Conservation (phyloP, 2,797 vertebrate species). For the Sebastes matsubarae region DNA sequence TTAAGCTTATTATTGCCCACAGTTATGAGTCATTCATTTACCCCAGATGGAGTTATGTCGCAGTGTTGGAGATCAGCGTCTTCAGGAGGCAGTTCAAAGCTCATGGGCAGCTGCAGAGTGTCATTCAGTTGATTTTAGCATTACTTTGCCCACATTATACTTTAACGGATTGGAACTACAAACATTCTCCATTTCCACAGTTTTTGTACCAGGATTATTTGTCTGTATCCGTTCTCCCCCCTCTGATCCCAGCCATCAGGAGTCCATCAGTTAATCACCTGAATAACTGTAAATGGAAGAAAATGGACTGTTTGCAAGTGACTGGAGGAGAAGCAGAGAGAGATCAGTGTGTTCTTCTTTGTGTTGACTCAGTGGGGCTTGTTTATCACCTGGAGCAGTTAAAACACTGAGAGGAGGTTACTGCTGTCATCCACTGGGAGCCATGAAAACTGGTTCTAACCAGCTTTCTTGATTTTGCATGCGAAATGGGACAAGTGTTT, state of each 20-base stretch:
- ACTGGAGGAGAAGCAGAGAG: background rate
- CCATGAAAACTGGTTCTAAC: conserved; percentile 39
- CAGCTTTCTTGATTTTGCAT: conserved; percentile 1
- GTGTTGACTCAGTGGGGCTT: conserved; percentile 3
- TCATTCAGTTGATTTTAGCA: background rate
- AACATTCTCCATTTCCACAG: background rate
- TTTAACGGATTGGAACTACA: background rate
- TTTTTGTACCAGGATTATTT: background rate
- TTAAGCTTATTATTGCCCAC: conserved; percentile 25
- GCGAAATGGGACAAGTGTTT: background rate
- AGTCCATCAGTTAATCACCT: background rate
- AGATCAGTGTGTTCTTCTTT: background rate
- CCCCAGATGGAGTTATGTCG: conserved; percentile 32
- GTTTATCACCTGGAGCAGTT: background rate
- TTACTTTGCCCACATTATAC: background rate
- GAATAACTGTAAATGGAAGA: background rate
- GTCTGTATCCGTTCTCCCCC: background rate
- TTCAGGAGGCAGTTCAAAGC: conserved; percentile 1
- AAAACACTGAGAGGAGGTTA: conserved; percentile 16
- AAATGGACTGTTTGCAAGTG: background rate
- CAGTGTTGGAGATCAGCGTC: background rate
- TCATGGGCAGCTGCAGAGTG: background rate
- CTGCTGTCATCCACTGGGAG: conserved; percentile 5
- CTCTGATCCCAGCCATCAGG: background rate
- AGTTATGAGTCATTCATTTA: conserved; percentile 32